Base-by-base conservation (phyloP, 2,888 invertebrate species). In the Ophioninae sp. region DNA sequence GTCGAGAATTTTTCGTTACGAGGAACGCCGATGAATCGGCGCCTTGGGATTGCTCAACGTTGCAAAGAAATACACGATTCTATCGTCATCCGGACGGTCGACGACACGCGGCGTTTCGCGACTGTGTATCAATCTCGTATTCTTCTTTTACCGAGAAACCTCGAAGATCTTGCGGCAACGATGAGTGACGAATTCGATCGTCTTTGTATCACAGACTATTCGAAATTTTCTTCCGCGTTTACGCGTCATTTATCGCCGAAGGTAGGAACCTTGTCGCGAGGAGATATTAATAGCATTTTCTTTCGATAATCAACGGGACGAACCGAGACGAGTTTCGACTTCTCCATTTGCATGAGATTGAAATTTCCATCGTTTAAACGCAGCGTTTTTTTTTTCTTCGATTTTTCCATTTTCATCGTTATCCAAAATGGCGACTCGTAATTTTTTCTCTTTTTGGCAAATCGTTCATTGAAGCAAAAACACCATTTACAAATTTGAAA, bases 141-240 rank as follows among this genome's bases (percentile, higher is more conserved):
- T 61, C n/a, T 39, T 64, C 13, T 8, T 56, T 58, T 20, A 41
- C 9, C 63, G 41, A 20, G 41, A 72, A 79, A 59, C 63, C 74
- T 82, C 78, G 80, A 22, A 23, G 13, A 56, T 77, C 64, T 59
- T 72, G 68, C 76, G 76, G 79, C 79, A 83, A 75, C 67, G 2
- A 76, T 83, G 79, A 73, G 76, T 83, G 83, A 83, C 83, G 76
- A 83, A 71, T 80, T 51, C 37, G n/a, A 69, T 71, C 67, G 41
- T n/a, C n/a, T 69, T 67, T 65, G 30, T 73, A 65, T 67, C 64
- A 13, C 41, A 17, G 17, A 22, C 23, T 17, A 39, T 61, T 17
- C 20, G 37, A n/a, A 51, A 68, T 74, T 68, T 51, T 71, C 83
- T 83, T 83, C 83, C 83, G 83, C 76, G 22, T 83, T 76, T 39